A percentile compares a stretch with the other conserved stretches of the same genome.
phyloP scores from a whole-genome alignment of 2,888 invertebrate genomes.

The Barypeithes pellucidus region DNA sequence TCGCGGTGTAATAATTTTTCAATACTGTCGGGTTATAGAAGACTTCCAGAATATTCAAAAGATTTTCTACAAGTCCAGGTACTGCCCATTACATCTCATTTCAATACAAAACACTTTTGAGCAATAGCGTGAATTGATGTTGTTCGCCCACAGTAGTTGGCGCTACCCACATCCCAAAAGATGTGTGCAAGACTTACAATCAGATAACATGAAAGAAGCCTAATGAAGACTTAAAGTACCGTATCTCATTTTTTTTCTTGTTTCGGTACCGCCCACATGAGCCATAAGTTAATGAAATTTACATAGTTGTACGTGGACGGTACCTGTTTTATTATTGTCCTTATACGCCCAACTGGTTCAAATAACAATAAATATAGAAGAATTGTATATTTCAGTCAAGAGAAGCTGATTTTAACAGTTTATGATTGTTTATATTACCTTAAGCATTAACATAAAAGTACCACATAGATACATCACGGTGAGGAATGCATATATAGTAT shows the following conservation, averaged over 20 bases:
- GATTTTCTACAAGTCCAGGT: conserved; percentile 38
- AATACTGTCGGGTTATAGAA: not conserved
- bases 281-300: conserved; percentile 48
- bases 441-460: too few species aligned
- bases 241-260: conserved; percentile 49
- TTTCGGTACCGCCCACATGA: conserved; percentile 48
- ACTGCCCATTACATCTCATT: conserved; percentile 34
- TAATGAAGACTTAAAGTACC: conserved; percentile 55
- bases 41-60: not conserved
- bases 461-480: too few species aligned
- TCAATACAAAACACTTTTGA: conserved; percentile 50
- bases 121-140: conserved; percentile 50
- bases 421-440: too few species aligned
- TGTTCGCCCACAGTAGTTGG: conserved; percentile 52
- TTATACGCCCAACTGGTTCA: conserved; percentile 43
- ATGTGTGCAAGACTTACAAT: conserved; percentile 51
- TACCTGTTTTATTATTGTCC: conserved; percentile 40
- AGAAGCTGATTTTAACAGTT: conserved; percentile 1
- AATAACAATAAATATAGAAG: not conserved
- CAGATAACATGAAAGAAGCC: conserved; percentile 55
- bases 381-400: not conserved
- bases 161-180: conserved; percentile 42
- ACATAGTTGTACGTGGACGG: conserved; percentile 43
- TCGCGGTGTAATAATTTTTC: too few species aligned
- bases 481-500: too few species aligned